Evolutionary conservation across 2,888 invertebrate genomes (phyloP).

Genomic region (Ecliptopera silaceata): DNA sequence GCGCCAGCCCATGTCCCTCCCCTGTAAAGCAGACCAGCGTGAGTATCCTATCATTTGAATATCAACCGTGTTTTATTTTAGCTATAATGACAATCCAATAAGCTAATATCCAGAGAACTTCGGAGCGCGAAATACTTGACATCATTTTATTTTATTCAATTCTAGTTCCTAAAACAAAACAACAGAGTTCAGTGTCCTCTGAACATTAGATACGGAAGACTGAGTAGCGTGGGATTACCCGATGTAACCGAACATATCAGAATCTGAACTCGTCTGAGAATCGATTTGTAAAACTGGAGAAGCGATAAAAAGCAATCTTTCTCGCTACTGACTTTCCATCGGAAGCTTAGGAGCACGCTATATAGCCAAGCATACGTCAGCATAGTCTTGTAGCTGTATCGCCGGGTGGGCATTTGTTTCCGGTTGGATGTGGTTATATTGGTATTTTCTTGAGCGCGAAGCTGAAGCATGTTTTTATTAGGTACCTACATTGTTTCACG

Average conservation of each 20-base stretch:
- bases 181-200: conserved; percentile 3
- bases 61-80: background rate
- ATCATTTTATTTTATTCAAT: too few relatives aligned
- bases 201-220: background rate
- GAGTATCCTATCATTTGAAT: conserved; percentile 40
- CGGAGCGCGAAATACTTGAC: background rate
- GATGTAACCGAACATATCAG: conserved; percentile 6
- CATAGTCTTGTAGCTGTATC: background rate
- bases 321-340: conserved; percentile 8
- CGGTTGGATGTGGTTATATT: background rate
- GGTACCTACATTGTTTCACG: background rate
- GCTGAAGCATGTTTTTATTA: background rate
- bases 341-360: conserved; percentile 8
- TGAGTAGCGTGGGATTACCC: conserved; percentile 16
- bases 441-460: background rate
- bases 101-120: background rate
- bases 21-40: conserved; percentile 85
- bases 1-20: conserved; percentile 96
- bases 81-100: background rate
- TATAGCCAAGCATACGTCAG: background rate
- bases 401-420: background rate
- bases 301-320: conserved; percentile 17
- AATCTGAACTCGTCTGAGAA: conserved; percentile 5
- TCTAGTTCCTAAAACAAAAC: background rate
- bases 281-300: conserved; percentile 14